Conservation (phyloP, 1,140 invertebrate species). For the Macrocentrus cingulum region DNA sequence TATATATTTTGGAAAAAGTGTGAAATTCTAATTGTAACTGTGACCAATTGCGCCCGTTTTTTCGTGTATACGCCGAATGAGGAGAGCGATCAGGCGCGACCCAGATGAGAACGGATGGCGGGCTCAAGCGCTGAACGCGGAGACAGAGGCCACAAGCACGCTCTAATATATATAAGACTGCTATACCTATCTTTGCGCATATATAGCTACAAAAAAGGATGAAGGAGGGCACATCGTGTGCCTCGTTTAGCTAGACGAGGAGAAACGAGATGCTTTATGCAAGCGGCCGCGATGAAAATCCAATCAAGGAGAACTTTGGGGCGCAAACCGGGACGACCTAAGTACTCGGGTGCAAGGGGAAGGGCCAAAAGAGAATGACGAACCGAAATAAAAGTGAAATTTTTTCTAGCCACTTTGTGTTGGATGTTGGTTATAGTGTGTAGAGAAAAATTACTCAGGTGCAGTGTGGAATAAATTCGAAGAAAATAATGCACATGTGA, state of each 20-base stretch:
- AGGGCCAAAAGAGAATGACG: neutral
- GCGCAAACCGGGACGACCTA: constrained; percentile 40
- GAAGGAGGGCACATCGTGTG: constrained; percentile 4
- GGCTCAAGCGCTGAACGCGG: too few relatives aligned
- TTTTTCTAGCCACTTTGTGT: neutral
- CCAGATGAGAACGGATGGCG: too few relatives aligned
- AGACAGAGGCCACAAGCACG: too few relatives aligned
- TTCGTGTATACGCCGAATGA: too few relatives aligned
- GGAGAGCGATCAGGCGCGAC: too few relatives aligned
- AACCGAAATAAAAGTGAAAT: neutral
- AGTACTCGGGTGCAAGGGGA: constrained; percentile 4
- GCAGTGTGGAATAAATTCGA: neutral
- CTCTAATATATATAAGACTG: too few relatives aligned
- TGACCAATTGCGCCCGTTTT: too few relatives aligned
- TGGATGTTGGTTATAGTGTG: neutral
- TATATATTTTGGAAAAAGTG: too few relatives aligned
- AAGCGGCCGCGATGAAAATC: constrained; percentile 44
- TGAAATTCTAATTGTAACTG: too few relatives aligned
- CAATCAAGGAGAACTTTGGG: constrained; percentile 41
- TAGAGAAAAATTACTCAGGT: neutral
- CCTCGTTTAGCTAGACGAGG: constrained; percentile 13
- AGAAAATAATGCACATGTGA: neutral
- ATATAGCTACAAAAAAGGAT: neutral
- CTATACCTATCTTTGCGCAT: too few relatives aligned
- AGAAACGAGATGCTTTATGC: constrained; percentile 39